Percentiles rank a stretch among this genome's conserved stretches.
phyloP scores from a whole-genome alignment of 2,888 invertebrate genomes.

The Liposcelis brunnea region DNA sequence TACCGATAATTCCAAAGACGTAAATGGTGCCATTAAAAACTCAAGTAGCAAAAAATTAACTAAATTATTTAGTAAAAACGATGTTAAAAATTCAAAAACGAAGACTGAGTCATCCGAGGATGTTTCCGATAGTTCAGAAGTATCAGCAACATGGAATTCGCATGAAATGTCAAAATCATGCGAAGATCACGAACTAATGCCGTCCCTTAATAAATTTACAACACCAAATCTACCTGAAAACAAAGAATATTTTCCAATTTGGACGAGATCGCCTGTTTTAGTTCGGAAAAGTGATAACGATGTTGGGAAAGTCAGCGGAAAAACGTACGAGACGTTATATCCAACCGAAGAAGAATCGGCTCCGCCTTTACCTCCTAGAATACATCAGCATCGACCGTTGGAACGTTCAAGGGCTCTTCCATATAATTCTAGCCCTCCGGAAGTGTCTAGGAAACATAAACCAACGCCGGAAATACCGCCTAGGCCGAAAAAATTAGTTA shows the following conservation, averaged over 20 bases:
- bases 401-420: slow-evolving; percentile 43
- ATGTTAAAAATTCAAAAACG: too few relatives aligned
- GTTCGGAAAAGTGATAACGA: slow-evolving; percentile 6
- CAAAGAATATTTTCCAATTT: slow-evolving; percentile 50
- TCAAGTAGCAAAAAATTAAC: too few relatives aligned
- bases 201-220: slow-evolving; percentile 19
- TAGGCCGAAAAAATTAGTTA: slow-evolving; percentile 21
- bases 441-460: slow-evolving; percentile 48
- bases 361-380: slow-evolving; percentile 54
- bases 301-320: slow-evolving; percentile 5
- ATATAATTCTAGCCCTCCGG: slow-evolving; percentile 38
- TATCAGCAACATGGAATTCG: slow-evolving; percentile 30
- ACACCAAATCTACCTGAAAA: slow-evolving; percentile 33
- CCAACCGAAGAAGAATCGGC: slow-evolving; percentile 23
- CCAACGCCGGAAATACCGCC: slow-evolving; percentile 26
- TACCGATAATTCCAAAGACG: too few relatives aligned
- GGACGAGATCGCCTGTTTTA: slow-evolving; percentile 34
- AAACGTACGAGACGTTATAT: slow-evolving; percentile 20
- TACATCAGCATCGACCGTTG: slow-evolving; percentile 49
- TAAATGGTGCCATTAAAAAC: too few relatives aligned
- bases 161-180: slow-evolving; percentile 26
- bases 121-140: too few relatives aligned
- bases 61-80: too few relatives aligned
- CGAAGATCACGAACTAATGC: slow-evolving; percentile 27
- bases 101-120: background rate